These are phyloP conservation scores for Aurelia aurita DNA, from an alignment of 30 jellyfish, hydroid and myxozoan species.

Conservation along the genomic window DNA sequence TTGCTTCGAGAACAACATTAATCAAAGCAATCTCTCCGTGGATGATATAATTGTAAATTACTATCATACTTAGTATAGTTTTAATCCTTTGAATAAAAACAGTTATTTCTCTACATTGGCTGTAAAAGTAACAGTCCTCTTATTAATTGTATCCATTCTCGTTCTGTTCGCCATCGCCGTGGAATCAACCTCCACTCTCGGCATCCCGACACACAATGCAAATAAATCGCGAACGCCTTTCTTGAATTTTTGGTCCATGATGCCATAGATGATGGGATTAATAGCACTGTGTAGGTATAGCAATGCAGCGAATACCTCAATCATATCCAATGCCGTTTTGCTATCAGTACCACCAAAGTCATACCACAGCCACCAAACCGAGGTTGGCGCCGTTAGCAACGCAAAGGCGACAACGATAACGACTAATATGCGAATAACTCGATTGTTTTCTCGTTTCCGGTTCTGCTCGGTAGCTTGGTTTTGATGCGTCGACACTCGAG, in stretches of 20 bases:
- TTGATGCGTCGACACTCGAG: conserved; percentile 47
- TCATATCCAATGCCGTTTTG: conserved; percentile 58
- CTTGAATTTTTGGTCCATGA: conserved; percentile 72
- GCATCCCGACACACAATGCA: not conserved
- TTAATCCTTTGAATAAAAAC: no score
- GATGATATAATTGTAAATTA: no score
- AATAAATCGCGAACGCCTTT: conserved; percentile 54
- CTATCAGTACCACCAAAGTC: conserved; percentile 68
- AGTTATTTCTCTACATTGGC: not conserved
- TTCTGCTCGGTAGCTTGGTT: conserved; percentile 35
- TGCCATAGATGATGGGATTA: conserved; percentile 78
- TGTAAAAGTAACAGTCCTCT: no score
- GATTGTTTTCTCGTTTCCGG: conserved; percentile 66
- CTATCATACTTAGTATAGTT: no score
- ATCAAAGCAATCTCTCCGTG: no score
- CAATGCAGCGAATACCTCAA: conserved; percentile 85
- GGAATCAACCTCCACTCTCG: no score
- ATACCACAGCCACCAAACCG: conserved; percentile 92
- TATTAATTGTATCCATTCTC: no score
- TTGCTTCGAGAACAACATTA: no score
- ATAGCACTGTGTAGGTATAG: conserved; percentile 78
- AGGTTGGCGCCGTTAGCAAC: conserved; percentile 75
- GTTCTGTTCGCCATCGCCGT: no score
- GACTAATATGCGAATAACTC: conserved; percentile 64
- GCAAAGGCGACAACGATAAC: conserved; percentile 81